phyloP scores from a whole-genome alignment of 2,797 vertebrate species.

The Nyctibius grandis region DNA sequence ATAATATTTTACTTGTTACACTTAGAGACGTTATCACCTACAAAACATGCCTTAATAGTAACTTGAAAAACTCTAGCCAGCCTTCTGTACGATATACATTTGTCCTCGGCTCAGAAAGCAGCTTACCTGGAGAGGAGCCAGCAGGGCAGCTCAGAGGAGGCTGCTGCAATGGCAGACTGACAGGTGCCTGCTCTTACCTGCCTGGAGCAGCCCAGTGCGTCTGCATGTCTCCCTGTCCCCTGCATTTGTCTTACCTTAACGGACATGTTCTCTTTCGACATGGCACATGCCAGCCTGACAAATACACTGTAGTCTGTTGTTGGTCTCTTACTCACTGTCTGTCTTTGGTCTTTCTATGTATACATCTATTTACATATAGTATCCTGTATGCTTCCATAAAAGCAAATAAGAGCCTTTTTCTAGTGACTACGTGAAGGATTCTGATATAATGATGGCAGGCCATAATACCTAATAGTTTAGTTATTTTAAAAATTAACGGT shows the following conservation, averaged over 20 bases:
- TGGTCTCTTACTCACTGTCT: not conserved
- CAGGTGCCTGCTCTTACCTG: constrained; percentile 25
- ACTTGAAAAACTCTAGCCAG: constrained; percentile 22
- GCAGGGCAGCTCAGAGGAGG: not conserved
- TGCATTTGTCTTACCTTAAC: not conserved
- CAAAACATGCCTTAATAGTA: constrained; percentile 48
- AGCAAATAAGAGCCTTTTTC: not conserved
- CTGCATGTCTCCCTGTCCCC: not conserved
- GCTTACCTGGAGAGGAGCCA: constrained; percentile 55
- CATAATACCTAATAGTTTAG: not conserved
- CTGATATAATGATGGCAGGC: not conserved
- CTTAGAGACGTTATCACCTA: constrained; percentile 50
- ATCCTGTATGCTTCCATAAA: not conserved
- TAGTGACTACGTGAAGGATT: not conserved
- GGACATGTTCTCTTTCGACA: not conserved
- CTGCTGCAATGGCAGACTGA: constrained; percentile 2
- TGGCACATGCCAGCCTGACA: not conserved
- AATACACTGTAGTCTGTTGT: not conserved
- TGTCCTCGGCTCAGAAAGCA: constrained; percentile 15
- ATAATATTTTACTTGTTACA: constrained; percentile 64
- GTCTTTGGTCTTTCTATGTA: not conserved
- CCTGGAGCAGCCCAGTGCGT: not conserved
- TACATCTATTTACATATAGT: not conserved
- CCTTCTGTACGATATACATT: constrained; percentile 7
- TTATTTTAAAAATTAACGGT: constrained; percentile 3